Evolutionary conservation across 2,797 vertebrate species (phyloP), one percentile per base, ranked within the genome.

Genomic region (Potorous gilbertii): DNA sequence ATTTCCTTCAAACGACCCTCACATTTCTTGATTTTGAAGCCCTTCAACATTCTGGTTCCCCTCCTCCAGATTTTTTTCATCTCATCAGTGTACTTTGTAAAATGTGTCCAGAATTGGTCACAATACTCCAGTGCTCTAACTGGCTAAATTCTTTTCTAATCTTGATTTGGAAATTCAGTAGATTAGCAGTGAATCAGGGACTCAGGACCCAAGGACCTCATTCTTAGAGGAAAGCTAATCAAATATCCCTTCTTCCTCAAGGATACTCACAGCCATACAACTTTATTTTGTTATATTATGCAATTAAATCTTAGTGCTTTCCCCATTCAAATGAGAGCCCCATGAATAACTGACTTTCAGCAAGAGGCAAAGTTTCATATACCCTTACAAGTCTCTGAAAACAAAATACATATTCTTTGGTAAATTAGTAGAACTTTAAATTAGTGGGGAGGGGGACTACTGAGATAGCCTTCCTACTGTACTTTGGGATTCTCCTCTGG

Each of bases 181-280:
- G n/a, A 81, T 81, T 24, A 54, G 52, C 28, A 31, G 13, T 29
- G 90, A 90, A 54, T 8, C 93, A 87, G 21, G 28, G 5, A 92
- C 52, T 34, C 28, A n/a, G 28, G 54, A 62, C 74, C 74, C 56
- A 27, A 90, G 92, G 55, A 95, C 89, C 40, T 11, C 55, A 0
- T 59, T 95, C 93, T 57, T 90, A 91, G 93, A 62, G 46, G 18
- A 95, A 96, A 74, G 0, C 9, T 55, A 4, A 28, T 95, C 90
- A 96, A 95, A 95, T 66, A 50, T 27, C 18, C 13, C 66, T 31
- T 93, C 90, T 10, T 31, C 1, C 55, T 87, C 59, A 91, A 55
- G 96, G 40, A 92, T 91, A 14, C 31, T 55, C 21, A 92, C 52
- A 95, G 27, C 90, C 94, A 50, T 91, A 95, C 91, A 92, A 90